phyloP scores from a whole-genome alignment of 2,113 vertebrate species.

The Amphiprion percula region DNA sequence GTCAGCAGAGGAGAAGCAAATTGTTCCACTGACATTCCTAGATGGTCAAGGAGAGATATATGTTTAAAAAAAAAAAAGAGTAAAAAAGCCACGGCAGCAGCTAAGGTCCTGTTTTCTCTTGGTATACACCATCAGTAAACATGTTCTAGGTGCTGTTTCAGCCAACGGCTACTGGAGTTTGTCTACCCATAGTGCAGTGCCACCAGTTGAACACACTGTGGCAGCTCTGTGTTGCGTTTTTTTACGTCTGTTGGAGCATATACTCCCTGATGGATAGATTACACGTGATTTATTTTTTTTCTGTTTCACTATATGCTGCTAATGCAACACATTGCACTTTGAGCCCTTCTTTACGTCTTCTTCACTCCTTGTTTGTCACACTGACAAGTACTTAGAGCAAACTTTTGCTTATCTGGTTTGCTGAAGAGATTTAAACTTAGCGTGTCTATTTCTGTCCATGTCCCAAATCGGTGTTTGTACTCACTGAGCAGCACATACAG shows the following conservation, averaged over 20 bases:
- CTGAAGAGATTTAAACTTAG: conserved; percentile 45
- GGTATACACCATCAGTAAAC: not conserved
- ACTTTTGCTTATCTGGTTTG: conserved; percentile 25
- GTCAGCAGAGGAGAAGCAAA: not conserved
- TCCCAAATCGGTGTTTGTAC: conserved; percentile 13
- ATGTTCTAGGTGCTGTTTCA: not conserved
- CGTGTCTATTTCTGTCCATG: conserved; percentile 59
- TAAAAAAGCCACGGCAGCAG: not conserved
- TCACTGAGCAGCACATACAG: not conserved
- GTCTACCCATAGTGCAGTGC: conserved; percentile 44
- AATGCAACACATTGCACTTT: conserved; percentile 11
- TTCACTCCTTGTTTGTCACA: conserved; percentile 8
- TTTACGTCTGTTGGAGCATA: not conserved
- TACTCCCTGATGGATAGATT: not conserved
- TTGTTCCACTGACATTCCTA: conserved; percentile 24
- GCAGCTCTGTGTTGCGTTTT: conserved; percentile 56
- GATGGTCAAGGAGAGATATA: not conserved
- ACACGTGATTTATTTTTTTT: conserved; percentile 6
- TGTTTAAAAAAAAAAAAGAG: not conserved
- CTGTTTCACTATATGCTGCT: conserved; percentile 24
- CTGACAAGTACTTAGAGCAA: not conserved
- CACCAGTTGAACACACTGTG: conserved; percentile 65
- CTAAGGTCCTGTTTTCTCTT: not conserved
- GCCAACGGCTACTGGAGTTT: accelerated
- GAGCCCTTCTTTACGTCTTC: not conserved